Percentiles rank a stretch among this genome's conserved stretches.
phyloP scores from a whole-genome alignment of 2,797 vertebrate species.

The Labeo calbasu region DNA sequence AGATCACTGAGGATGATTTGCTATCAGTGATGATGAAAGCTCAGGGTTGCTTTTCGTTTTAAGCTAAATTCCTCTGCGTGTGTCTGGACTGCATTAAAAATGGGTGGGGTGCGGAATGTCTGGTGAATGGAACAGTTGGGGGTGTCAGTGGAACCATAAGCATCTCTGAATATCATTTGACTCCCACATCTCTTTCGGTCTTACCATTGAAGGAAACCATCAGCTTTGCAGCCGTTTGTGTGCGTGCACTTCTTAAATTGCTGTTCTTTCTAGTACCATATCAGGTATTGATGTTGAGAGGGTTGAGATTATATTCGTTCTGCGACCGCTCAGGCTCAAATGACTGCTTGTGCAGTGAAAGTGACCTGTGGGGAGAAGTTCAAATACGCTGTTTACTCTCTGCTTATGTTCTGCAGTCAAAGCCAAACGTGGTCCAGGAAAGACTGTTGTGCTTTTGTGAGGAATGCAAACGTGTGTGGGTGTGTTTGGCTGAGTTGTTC shows the following conservation, averaged over 20 bases:
- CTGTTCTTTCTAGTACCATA: slow-evolving; percentile 18
- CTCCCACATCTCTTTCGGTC: neutral
- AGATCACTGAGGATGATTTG: neutral
- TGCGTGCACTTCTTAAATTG: neutral
- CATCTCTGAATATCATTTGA: slow-evolving; percentile 20
- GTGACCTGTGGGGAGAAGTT: slow-evolving; percentile 14
- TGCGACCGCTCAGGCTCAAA: neutral
- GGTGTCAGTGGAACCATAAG: slow-evolving; percentile 3
- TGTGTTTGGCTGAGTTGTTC: slow-evolving; percentile 8
- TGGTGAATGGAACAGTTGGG: neutral
- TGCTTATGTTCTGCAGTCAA: neutral
- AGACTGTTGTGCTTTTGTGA: slow-evolving; percentile 14
- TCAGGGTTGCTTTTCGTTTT: neutral
- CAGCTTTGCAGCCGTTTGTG: neutral
- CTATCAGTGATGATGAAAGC: slow-evolving; percentile 14
- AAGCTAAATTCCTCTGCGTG: slow-evolving; percentile 7
- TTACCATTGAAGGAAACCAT: neutral
- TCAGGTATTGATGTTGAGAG: slow-evolving; percentile 24
- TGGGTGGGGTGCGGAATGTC: neutral
- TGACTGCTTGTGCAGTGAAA: slow-evolving; percentile 13
- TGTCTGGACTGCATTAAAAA: slow-evolving; percentile 29
- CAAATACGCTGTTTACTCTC: neutral
- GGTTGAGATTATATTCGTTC: neutral
- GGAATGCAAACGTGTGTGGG: slow-evolving; percentile 41
- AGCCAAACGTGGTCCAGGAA: neutral